phyloP scores from a whole-genome alignment of 92 coral and sea anemone genomes.

The Phymanthus crucifer region DNA sequence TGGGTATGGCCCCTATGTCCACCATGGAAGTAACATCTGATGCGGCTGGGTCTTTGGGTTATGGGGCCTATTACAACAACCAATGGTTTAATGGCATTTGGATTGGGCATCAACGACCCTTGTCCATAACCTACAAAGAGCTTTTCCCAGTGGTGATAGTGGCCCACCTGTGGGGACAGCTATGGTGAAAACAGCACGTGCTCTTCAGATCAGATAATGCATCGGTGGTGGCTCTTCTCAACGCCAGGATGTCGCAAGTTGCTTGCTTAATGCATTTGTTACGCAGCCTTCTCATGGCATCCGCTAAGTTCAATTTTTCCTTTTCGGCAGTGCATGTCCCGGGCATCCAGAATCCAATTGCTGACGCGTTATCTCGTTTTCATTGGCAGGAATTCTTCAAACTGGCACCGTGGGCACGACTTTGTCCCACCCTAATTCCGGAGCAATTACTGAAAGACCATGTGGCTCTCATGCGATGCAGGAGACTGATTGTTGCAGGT shows the following conservation, averaged over 20 bases:
- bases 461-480: not conserved
- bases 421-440: constrained; percentile 19
- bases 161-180: constrained; percentile 37
- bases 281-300: no score
- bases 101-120: constrained; percentile 20
- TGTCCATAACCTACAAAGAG: no score
- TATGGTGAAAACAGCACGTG: no score
- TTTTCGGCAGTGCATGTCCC: no score
- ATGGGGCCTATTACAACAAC: no score
- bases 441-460: not conserved
- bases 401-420: constrained; percentile 37
- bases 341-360: no score
- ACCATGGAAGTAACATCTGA: no score
- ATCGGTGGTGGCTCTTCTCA: constrained; percentile 41
- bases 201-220: constrained; percentile 32
- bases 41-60: no score
- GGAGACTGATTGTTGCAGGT: not conserved
- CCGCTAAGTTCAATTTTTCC: constrained; percentile 20
- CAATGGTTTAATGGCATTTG: not conserved
- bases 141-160: no score
- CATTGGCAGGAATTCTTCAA: constrained; percentile 45
- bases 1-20: not conserved
- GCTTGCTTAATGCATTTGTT: no score
- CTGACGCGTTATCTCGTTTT: constrained; percentile 49
- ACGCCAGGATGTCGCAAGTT: no score